Conservation (phyloP, 1,140 invertebrate species). For the Ooceraea biroi region DNA sequence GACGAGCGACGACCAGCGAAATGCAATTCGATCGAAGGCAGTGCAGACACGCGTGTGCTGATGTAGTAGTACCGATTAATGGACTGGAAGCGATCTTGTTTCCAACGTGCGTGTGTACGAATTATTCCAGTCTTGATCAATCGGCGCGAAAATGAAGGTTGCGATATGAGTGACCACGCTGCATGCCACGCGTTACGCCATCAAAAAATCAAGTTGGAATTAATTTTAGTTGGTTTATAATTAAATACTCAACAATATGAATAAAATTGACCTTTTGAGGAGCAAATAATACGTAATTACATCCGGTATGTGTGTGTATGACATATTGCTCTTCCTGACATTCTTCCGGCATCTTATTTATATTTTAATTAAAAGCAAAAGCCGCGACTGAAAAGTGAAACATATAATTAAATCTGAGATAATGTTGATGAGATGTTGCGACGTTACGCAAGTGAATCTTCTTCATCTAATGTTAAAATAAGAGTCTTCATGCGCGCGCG, state of each 20-base stretch:
- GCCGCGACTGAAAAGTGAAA: neutral
- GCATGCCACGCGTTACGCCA: neutral
- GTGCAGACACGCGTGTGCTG: conserved; percentile 9
- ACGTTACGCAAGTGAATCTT: neutral
- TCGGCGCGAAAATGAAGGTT: conserved; percentile 34
- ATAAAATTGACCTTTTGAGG: neutral
- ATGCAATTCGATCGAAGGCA: conserved; percentile 53
- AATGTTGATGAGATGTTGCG: neutral
- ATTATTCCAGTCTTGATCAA: conserved; percentile 29
- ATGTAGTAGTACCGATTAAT: conserved; percentile 50
- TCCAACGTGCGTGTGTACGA: conserved; percentile 2
- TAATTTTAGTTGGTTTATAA: neutral
- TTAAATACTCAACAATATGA: conserved; percentile 2
- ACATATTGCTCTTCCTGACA: neutral
- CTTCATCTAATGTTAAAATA: neutral
- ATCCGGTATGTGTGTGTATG: neutral
- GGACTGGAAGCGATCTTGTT: conserved; percentile 50
- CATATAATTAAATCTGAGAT: neutral
- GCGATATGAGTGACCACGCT: neutral
- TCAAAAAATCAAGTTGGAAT: neutral
- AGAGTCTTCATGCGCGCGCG: neutral
- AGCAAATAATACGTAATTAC: conserved; percentile 7
- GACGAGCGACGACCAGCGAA: conserved; percentile 22
- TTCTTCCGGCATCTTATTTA: neutral
- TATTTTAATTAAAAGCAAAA: neutral